A percentile compares a stretch with the other conserved stretches of the same genome.
phyloP scores from a whole-genome alignment of 2,113 vertebrate genomes.

The Melanocharis versteri region DNA sequence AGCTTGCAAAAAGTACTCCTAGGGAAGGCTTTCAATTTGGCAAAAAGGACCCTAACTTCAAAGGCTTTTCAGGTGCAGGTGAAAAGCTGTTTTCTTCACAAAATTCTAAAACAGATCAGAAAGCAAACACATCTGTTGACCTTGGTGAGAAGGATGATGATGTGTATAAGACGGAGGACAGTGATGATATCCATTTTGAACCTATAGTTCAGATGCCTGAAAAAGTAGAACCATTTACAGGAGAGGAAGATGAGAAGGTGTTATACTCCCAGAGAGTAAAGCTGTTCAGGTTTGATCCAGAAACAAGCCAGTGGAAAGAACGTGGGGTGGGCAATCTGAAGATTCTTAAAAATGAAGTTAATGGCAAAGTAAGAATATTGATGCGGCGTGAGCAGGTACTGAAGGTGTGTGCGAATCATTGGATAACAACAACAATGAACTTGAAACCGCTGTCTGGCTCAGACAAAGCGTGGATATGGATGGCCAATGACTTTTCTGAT shows the following conservation, averaged over 20 bases:
- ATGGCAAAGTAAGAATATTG: constrained; percentile 89
- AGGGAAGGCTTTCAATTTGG: constrained; percentile 85
- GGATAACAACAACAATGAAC: constrained; percentile 98
- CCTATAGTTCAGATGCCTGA: constrained; percentile 97
- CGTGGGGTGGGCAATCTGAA: constrained; percentile 92
- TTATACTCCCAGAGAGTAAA: constrained; percentile 93
- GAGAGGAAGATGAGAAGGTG: constrained; percentile 92
- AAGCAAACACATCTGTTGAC: constrained; percentile 70
- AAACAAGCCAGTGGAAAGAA: constrained; percentile 94
- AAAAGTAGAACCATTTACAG: constrained; percentile 92
- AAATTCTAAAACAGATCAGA: constrained; percentile 61
- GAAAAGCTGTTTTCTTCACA: constrained; percentile 84
- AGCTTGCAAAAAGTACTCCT: constrained; percentile 80
- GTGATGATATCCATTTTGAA: constrained; percentile 95
- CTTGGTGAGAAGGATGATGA: constrained; percentile 82
- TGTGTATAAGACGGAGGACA: constrained; percentile 93
- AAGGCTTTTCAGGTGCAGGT: constrained; percentile 85
- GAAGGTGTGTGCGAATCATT: constrained; percentile 98
- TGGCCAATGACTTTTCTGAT: constrained; percentile 94
- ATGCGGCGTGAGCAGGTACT: constrained; percentile 97
- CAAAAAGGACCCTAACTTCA: constrained; percentile 83
- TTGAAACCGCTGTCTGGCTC: constrained; percentile 91
- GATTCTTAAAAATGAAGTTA: constrained; percentile 89
- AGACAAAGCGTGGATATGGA: constrained; percentile 95
- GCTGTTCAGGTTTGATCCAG: constrained; percentile 90